Base-by-base conservation (phyloP, 2,888 invertebrate species). In the Cotesia congregata region DNA sequence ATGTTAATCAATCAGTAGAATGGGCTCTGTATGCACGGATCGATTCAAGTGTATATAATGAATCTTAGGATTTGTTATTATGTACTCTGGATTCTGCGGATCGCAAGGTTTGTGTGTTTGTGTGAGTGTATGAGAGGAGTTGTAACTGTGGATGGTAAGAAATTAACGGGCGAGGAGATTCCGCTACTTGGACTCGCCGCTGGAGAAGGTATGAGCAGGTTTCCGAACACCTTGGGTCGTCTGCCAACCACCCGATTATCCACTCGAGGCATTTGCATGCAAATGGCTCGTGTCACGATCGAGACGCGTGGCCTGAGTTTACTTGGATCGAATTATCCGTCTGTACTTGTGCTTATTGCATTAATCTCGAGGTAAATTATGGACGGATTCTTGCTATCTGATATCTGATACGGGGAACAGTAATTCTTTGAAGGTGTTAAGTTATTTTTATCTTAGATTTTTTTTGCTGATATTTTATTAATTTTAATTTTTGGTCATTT, bases 1-100 rank as follows among this genome's bases (percentile, higher is more conserved):
- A 30, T 30, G 30, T 30, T 30, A 30, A 84, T 83, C 83, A 83
- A 82, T 84, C 82, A 78, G 78, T 79, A 62, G 74, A 78, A 79
- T 78, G 72, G 65, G 77, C 78, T 77, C 79, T 79, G 77, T 79
- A 30, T 30, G 30, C 30, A 30, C 30, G 30, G 30, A 30, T 30
- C 3, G 30, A 30, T 30, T 30, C 30, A 4, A 30, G 30, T 30
- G 30, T 30, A 17, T 17, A 17, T 17, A 30, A 30, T 30, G 30
- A 30, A 30, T 30, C 30, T 3, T 3, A 30, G 30, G 30, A 30
- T 30, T 30, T 30, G 30, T 30, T 30, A 30, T 30, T 30, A 30
- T 30, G 30, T 30, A 30, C 30, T 30, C 30, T 30, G 30, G 30
- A 30, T 30, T 30, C 30, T 30, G 30, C 30, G 30, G 30, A 30